A percentile compares a stretch with the other conserved stretches of the same genome.
These are phyloP conservation scores for Falco biarmicus DNA, from an alignment of 2,797 vertebrate species.

Conservation along the genomic window DNA sequence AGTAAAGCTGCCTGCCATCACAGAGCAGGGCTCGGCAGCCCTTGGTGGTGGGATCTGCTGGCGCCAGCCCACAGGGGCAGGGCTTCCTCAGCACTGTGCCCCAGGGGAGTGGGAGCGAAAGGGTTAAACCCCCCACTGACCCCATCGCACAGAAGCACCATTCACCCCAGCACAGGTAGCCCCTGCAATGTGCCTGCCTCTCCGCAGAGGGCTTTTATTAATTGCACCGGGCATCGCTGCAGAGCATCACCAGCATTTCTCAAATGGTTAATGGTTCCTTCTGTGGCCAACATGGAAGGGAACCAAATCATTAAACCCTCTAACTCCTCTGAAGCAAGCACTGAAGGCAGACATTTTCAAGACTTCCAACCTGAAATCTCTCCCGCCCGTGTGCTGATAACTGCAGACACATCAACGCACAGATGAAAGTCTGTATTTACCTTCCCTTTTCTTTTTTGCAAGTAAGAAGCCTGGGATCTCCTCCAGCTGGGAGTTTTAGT, in stretches of 20 bases:
- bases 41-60: accelerated
- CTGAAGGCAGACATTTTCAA: background rate
- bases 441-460: background rate
- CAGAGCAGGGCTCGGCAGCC: too few relatives aligned
- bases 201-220: background rate
- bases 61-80: background rate
- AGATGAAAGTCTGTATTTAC: accelerated
- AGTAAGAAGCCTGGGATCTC: background rate
- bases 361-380: background rate
- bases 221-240: background rate
- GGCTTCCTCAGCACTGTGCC: background rate
- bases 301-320: background rate
- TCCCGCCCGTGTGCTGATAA: background rate
- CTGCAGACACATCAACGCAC: background rate
- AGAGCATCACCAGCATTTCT: too few relatives aligned
- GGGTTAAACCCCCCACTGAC: background rate
- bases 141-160: background rate
- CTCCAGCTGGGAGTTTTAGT: background rate
- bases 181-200: background rate
- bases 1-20: background rate
- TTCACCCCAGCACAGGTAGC: background rate
- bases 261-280: accelerated
- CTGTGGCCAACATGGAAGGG: accelerated
- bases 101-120: background rate
- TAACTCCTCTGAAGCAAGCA: accelerated